Conservation (phyloP, 2,888 invertebrate genomes). For the Cordilura impudica region DNA sequence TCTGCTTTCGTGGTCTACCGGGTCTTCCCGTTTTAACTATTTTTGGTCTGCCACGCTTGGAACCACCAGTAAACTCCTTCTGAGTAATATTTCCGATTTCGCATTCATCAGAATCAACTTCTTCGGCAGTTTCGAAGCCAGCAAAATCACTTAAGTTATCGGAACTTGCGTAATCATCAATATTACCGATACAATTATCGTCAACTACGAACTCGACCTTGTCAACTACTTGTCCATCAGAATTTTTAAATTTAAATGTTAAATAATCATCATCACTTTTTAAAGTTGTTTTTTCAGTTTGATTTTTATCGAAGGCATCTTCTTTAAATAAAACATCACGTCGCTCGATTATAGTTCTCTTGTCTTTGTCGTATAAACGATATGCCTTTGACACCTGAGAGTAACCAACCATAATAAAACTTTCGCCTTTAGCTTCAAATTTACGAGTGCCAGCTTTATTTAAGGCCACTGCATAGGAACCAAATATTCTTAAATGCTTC, state of each 20-base stretch:
- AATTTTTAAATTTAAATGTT: neutral
- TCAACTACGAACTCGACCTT: neutral
- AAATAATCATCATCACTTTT: neutral
- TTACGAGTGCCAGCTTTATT: slow-evolving; percentile 47
- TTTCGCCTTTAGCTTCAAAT: slow-evolving; percentile 56
- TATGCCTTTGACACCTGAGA: slow-evolving; percentile 50
- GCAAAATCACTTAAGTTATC: too few relatives aligned
- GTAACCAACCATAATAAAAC: slow-evolving; percentile 61
- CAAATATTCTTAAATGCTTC: too few relatives aligned
- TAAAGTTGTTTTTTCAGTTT: neutral
- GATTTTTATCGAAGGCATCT: neutral
- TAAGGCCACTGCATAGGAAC: slow-evolving; percentile 38
- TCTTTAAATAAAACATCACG: slow-evolving; percentile 32
- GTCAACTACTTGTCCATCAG: neutral
- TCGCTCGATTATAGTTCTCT: slow-evolving; percentile 26
- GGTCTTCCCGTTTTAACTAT: slow-evolving; percentile 15
- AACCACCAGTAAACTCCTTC: neutral
- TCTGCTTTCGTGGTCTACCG: slow-evolving; percentile 27
- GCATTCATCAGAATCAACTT: neutral
- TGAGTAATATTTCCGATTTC: neutral
- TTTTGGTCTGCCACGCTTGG: too few relatives aligned
- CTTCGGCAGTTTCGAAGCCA: too few relatives aligned
- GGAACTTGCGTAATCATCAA: neutral
- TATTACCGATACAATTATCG: too few relatives aligned
- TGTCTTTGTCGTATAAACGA: slow-evolving; percentile 32